Evolutionary conservation across 2,888 invertebrate species (phyloP).

Genomic region (Hyles lineata): DNA sequence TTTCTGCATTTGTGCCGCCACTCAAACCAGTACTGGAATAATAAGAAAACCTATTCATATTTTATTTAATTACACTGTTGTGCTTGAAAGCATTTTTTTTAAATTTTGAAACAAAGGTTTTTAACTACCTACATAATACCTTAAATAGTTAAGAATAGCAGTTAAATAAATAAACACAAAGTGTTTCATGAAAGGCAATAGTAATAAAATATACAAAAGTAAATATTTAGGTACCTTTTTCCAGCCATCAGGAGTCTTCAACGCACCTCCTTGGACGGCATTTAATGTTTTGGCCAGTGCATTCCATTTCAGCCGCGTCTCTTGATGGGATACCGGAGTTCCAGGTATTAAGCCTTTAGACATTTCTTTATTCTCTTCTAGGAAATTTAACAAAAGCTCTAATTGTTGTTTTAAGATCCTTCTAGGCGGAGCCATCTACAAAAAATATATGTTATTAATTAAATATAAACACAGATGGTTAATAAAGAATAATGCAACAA

Average conservation of each 20-base stretch:
- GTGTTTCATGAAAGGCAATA: too few relatives aligned
- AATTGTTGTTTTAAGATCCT: slow-evolving; percentile 67
- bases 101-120: too few relatives aligned
- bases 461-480: neutral
- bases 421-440: slow-evolving; percentile 75
- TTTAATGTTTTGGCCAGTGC: slow-evolving; percentile 68
- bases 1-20: slow-evolving; percentile 76
- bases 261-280: slow-evolving; percentile 63
- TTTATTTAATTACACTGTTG: too few relatives aligned
- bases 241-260: slow-evolving; percentile 73
- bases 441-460: slow-evolving; percentile 24
- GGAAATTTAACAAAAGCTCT: slow-evolving; percentile 69
- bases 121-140: too few relatives aligned
- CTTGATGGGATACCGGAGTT: slow-evolving; percentile 61
- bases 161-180: too few relatives aligned
- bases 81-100: too few relatives aligned
- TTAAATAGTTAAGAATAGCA: too few relatives aligned
- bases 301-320: slow-evolving; percentile 68
- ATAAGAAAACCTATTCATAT: neutral
- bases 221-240: slow-evolving; percentile 61
- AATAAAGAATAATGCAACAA: neutral
- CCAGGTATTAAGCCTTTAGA: slow-evolving; percentile 64
- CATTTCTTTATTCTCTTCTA: slow-evolving; percentile 71
- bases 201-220: neutral
- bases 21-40: slow-evolving; percentile 76